A percentile compares a stretch with the other conserved stretches of the same genome.
Evolutionary conservation across 2,113 vertebrate genomes (phyloP).

Genomic region (Dasyurus viverrinus): DNA sequence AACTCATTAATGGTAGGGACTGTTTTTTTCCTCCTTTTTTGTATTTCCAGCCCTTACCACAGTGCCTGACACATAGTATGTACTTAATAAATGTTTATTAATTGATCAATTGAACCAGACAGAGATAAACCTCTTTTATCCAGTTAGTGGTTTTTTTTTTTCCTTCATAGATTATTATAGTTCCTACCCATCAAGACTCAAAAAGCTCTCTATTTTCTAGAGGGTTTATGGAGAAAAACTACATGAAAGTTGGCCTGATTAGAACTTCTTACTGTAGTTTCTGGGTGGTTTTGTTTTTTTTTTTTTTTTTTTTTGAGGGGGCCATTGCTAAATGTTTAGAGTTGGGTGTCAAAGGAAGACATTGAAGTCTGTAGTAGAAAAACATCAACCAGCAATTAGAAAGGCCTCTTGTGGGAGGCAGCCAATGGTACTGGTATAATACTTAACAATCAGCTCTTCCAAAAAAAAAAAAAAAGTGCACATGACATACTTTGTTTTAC

Average conservation of each 20-base stretch:
- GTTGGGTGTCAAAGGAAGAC: constrained; percentile 30
- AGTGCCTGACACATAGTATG: neutral
- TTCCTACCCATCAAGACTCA: constrained; percentile 1
- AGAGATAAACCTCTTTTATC: neutral
- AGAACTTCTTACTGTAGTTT: neutral
- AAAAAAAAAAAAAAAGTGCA: no score
- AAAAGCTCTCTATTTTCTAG: neutral
- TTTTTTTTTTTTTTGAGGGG: neutral
- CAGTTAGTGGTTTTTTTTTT: neutral
- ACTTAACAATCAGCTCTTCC: no score
- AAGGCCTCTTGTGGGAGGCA: no score
- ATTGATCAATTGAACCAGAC: neutral
- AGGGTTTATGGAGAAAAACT: constrained; percentile 1
- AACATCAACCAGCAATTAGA: no score
- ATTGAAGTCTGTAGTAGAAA: neutral
- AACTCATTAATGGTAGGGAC: neutral
- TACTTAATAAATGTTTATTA: neutral
- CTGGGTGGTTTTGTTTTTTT: neutral
- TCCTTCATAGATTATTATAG: neutral
- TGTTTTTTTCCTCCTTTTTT: neutral
- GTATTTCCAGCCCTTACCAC: neutral
- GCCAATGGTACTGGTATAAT: no score
- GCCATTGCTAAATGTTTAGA: neutral
- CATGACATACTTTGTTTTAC: no score
- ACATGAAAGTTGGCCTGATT: neutral